Evolutionary conservation across 53 echinoderm and acorn worm species (phyloP).

Genomic region (Astropecten irregularis): DNA sequence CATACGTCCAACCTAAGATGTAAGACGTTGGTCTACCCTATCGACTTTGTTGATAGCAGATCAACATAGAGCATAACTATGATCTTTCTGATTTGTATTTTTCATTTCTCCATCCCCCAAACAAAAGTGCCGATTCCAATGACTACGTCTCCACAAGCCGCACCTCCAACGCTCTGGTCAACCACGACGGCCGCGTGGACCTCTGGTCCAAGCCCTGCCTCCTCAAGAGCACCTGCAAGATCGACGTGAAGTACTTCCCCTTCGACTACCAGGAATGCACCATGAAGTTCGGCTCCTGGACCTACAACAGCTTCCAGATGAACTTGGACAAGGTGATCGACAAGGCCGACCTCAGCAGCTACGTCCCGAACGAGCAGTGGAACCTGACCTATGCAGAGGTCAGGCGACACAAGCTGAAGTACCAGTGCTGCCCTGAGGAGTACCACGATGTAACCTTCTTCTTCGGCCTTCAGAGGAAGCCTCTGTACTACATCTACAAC

Average conservation of each 20-base stretch:
- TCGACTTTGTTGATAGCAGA: no score
- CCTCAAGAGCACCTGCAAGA: constrained; percentile 92
- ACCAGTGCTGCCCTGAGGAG: constrained; percentile 84
- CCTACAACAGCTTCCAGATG: constrained; percentile 93
- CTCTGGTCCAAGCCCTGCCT: constrained; percentile 98
- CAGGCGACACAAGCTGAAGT: constrained; percentile 69
- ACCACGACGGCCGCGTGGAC: constrained; percentile 56
- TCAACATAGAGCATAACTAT: no score
- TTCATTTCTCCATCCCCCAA: no score
- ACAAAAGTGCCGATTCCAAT: constrained; percentile 91
- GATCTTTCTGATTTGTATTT: no score
- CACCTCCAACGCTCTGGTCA: constrained; percentile 85
- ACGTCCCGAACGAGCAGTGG: constrained; percentile 96
- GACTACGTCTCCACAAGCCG: constrained; percentile 91
- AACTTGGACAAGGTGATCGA: constrained; percentile 63
- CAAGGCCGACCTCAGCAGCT: constrained; percentile 66
- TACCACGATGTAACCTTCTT: constrained; percentile 96
- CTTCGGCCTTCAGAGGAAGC: constrained; percentile 89
- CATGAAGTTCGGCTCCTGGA: constrained; percentile 99
- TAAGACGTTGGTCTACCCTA: no score
- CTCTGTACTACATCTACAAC: constrained; percentile 97
- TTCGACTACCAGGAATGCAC: constrained; percentile 95
- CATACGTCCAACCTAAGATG: no score
- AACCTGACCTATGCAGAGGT: constrained; percentile 77
- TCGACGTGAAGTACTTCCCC: constrained; percentile 96